Conservation (phyloP, 2,113 vertebrate species). For the Cariama cristata region DNA sequence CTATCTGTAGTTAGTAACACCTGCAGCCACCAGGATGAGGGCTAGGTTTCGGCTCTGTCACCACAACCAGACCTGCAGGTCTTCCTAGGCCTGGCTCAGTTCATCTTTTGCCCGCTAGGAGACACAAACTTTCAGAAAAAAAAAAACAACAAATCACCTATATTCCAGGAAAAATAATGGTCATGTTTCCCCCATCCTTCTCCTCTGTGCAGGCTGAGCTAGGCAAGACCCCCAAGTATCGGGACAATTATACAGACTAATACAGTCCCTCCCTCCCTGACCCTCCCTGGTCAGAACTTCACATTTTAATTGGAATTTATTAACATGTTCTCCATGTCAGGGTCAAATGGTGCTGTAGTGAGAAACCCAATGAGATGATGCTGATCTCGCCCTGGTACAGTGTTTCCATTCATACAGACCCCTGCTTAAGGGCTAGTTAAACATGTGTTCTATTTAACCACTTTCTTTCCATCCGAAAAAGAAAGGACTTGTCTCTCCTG, state of each 20-base stretch:
- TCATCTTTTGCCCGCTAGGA: neutral
- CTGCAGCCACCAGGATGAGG: neutral
- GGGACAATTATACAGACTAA: neutral
- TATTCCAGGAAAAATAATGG: neutral
- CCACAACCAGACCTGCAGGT: neutral
- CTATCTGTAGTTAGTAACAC: neutral
- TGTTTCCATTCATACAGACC: neutral
- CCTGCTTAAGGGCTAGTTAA: neutral
- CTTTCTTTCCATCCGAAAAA: neutral
- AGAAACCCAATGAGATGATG: neutral
- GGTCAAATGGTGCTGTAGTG: neutral
- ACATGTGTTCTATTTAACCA: neutral
- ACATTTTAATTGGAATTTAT: neutral
- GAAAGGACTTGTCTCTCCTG: neutral
- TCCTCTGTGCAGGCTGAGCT: neutral
- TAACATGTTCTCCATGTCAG: neutral
- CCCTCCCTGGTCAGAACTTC: neutral
- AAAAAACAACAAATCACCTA: too few species aligned
- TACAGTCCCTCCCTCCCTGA: neutral
- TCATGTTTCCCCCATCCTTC: neutral
- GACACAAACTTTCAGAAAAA: neutral
- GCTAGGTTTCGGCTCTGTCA: neutral
- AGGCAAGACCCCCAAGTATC: neutral
- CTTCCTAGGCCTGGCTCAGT: neutral
- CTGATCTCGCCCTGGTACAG: neutral